Conservation (phyloP, 2,113 vertebrate species). For the Typhlomys cinereus region DNA sequence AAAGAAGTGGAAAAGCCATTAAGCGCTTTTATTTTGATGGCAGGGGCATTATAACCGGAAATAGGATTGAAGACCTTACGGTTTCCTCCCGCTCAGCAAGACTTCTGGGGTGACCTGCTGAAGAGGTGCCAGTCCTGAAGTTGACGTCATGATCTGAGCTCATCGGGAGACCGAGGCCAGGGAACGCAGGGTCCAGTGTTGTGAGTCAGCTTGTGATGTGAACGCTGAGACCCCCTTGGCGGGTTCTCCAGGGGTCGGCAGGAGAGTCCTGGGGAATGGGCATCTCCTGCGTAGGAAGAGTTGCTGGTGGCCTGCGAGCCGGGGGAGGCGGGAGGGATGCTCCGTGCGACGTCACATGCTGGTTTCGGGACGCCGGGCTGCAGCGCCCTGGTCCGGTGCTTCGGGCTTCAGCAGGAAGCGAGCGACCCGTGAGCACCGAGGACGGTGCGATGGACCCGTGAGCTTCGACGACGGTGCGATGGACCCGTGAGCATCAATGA, state of each 20-base stretch:
- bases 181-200: too few species aligned
- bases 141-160: constrained; percentile 47
- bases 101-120: constrained; percentile 35
- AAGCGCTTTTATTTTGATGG: constrained; percentile 57
- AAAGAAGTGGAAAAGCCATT: constrained; percentile 57
- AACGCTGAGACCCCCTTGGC: constrained; percentile 56
- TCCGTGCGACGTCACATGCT: too few species aligned
- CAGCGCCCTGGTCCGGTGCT: background rate
- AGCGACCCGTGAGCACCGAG: background rate
- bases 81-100: constrained; percentile 61
- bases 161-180: background rate
- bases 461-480: background rate
- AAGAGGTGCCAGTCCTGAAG: constrained; percentile 17
- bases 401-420: background rate
- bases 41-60: constrained; percentile 55
- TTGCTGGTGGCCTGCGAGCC: background rate
- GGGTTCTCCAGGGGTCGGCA: constrained; percentile 67
- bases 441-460: background rate
- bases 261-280: background rate
- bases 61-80: constrained; percentile 61
- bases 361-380: background rate
- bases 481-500: background rate
- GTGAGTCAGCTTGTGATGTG: constrained; percentile 56
- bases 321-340: background rate
- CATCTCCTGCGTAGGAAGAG: constrained; percentile 13